These are phyloP conservation scores for Galerucella calmariensis DNA, from an alignment of 2,888 invertebrate genomes.

Conservation along the genomic window DNA sequence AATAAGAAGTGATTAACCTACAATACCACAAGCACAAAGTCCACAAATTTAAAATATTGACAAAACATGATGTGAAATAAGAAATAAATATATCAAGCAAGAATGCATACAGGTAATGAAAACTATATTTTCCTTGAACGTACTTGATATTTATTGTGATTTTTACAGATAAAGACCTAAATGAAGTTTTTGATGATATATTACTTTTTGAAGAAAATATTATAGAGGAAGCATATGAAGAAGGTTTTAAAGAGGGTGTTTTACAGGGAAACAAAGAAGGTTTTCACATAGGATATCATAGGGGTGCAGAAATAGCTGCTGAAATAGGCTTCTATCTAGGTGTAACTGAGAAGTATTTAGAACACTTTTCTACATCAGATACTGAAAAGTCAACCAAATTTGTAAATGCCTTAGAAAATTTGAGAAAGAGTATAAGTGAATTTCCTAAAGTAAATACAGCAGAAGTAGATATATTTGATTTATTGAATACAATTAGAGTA, in stretches of 20 bases:
- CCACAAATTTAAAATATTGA: neutral
- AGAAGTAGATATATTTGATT: constrained; percentile 73
- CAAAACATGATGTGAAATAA: too few relatives aligned
- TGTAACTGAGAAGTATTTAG: constrained; percentile 65
- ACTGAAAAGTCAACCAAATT: constrained; percentile 68
- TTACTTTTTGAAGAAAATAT: constrained; percentile 76
- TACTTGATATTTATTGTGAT: neutral
- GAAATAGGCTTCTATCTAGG: constrained; percentile 82
- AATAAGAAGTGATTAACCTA: neutral
- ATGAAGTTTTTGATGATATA: constrained; percentile 79
- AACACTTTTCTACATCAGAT: constrained; percentile 49
- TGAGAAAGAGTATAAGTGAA: constrained; percentile 64
- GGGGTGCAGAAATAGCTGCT: constrained; percentile 79
- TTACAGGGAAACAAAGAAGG: constrained; percentile 75
- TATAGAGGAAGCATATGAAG: constrained; percentile 72
- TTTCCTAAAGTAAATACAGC: constrained; percentile 77
- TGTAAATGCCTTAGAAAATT: constrained; percentile 67
- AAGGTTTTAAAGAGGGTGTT: constrained; percentile 74
- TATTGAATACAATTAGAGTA: constrained; percentile 73
- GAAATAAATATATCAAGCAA: neutral
- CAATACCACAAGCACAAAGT: neutral
- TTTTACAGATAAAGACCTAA: constrained; percentile 71
- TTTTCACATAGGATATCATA: constrained; percentile 81
- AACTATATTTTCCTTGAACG: neutral
- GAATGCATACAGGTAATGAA: constrained; percentile 8